Conservation (phyloP, 2,797 vertebrate genomes). For the Poecilia gillii region DNA sequence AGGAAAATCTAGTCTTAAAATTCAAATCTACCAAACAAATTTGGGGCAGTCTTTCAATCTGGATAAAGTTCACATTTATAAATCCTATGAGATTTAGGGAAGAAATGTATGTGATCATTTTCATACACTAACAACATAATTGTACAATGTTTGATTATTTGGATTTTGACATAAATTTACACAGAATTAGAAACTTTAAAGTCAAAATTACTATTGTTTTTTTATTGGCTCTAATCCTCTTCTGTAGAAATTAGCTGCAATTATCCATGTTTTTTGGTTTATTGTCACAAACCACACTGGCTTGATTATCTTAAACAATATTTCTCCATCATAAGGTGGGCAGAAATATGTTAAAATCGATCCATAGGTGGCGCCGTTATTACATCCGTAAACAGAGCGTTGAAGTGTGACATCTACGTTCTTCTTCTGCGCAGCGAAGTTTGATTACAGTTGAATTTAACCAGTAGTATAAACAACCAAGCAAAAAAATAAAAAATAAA, state of each 20-base stretch:
- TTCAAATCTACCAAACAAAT: too few species aligned
- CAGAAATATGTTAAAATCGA: background rate
- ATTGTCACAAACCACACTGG: background rate
- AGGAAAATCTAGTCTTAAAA: too few species aligned
- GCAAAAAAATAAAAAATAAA: background rate
- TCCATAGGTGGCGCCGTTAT: background rate
- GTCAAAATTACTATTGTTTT: too few species aligned
- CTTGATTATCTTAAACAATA: background rate
- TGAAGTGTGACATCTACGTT: background rate
- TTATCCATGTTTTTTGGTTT: background rate
- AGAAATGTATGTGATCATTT: too few species aligned
- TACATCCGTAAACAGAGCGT: background rate
- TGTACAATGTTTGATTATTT: too few species aligned
- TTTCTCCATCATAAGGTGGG: background rate
- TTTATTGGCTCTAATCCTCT: too few species aligned
- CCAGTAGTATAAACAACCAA: background rate
- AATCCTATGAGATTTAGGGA: too few species aligned
- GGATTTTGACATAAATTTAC: too few species aligned
- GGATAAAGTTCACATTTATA: too few species aligned
- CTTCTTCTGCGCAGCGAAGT: background rate
- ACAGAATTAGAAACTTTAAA: too few species aligned
- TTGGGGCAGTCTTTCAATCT: too few species aligned
- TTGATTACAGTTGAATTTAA: background rate
- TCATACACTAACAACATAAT: too few species aligned
- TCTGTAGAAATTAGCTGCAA: background rate